Evolutionary conservation across 37 sponge, comb jelly and placozoan species (phyloP), one percentile per base, ranked within the genome.

Genomic region (Amphimedon queenslandica): DNA sequence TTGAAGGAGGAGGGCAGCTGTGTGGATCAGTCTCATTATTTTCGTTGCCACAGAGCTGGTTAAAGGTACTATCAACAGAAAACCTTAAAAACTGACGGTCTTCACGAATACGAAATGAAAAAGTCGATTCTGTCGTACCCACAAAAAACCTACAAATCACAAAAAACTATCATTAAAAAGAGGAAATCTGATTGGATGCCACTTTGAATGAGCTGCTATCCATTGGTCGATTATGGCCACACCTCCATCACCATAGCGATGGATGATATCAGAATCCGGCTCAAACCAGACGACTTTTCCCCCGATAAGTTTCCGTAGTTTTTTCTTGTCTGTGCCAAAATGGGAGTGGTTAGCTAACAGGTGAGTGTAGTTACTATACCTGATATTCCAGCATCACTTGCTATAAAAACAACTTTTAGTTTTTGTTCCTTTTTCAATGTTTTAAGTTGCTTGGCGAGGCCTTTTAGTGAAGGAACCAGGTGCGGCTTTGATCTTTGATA

Each of bases 181-280:
- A n/a, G n/a, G n/a, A n/a, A n/a, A n/a, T n/a, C n/a, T n/a, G n/a
- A n/a, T n/a, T n/a, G n/a, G 8, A 18, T 13, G 13, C 13, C 53
- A 80, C 27, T 63, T 58, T 21, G 80, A 88, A 77, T 93, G 87
- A 38, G 85, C 75, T 34, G 88, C 77, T 72, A 96, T 96, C 97
- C 97, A 96, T 40, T 96, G 97, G 78, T 96, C 97, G 71, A 96
- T 87, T 31, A 96, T 93, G 40, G 97, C 88, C 63, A 91, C 81
- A 55, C 92, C 92, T 30, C 92, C 92, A 58, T 91, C 92, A 23
- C 80, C 83, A 66, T 90, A 74, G 58, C 34, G 53, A 29, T 70
- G 71, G 21, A 63, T 27, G 1, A 27, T 3, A 4, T 83, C 71
- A 25, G 40, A 23, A 21, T 35, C 80, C 0, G 94, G 89, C 21